These are phyloP conservation scores for Simalia tracyae DNA, from an alignment of 2,797 vertebrate genomes.

Conservation along the genomic window DNA sequence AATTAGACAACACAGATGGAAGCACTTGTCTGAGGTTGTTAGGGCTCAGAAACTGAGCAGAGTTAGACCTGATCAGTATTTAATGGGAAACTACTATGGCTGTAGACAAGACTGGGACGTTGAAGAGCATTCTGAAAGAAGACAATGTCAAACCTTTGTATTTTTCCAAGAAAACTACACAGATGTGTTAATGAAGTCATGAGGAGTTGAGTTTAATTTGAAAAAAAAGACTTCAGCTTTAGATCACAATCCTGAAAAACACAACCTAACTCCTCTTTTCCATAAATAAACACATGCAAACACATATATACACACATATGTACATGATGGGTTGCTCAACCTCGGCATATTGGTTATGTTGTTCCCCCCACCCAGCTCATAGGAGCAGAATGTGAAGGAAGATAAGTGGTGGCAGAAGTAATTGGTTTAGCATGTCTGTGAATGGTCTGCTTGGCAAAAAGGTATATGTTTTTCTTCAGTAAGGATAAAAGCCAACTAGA, in stretches of 20 bases:
- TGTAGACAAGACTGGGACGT: background rate
- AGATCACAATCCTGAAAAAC: background rate
- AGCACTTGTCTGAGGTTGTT: background rate
- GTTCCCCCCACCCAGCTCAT: background rate
- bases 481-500: background rate
- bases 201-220: background rate
- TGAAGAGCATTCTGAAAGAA: background rate
- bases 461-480: background rate
- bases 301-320: background rate
- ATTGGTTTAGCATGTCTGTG: background rate
- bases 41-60: too few species aligned
- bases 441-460: background rate
- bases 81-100: background rate
- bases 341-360: background rate
- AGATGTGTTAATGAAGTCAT: background rate
- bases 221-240: background rate
- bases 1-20: constrained; percentile 66
- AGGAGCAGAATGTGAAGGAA: background rate
- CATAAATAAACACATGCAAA: background rate
- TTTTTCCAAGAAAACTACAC: background rate
- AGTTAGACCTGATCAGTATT: background rate
- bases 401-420: background rate
- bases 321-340: background rate
- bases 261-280: background rate
- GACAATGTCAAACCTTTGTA: background rate